A percentile compares a stretch with the other conserved stretches of the same genome.
Conservation (phyloP, 2,888 invertebrate species). For the Stenolophus ochropezus region DNA sequence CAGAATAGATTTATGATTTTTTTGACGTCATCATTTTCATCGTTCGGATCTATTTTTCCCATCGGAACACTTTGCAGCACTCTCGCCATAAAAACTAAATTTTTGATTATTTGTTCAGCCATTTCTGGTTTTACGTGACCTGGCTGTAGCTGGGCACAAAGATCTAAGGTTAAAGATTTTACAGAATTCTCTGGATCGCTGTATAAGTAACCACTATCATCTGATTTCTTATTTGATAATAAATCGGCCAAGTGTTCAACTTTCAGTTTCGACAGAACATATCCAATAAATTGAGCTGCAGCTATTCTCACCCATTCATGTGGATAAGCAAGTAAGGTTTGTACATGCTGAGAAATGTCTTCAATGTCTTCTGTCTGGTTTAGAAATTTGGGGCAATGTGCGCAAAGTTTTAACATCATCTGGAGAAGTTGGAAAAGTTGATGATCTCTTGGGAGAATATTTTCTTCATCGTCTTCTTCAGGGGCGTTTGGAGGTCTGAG, state of each 20-base stretch:
- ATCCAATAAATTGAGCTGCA: constrained; percentile 85
- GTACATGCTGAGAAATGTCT: constrained; percentile 80
- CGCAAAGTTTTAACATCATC: constrained; percentile 81
- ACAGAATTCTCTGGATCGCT: constrained; percentile 78
- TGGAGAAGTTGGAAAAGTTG: constrained; percentile 85
- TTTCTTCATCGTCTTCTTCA: constrained; percentile 73
- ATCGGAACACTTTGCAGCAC: constrained; percentile 77
- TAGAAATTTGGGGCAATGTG: constrained; percentile 78
- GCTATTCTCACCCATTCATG: constrained; percentile 91
- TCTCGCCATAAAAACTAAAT: constrained; percentile 82
- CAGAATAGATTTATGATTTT: constrained; percentile 80
- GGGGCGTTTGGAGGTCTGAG: constrained; percentile 70
- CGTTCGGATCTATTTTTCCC: constrained; percentile 67
- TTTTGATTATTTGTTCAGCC: constrained; percentile 84
- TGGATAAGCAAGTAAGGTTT: constrained; percentile 84
- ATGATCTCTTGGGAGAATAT: constrained; percentile 82
- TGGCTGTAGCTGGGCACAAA: constrained; percentile 84
- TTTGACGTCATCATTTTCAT: constrained; percentile 70
- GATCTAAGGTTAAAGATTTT: constrained; percentile 82
- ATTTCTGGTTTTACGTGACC: constrained; percentile 81
- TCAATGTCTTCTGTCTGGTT: constrained; percentile 75
- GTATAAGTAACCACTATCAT: constrained; percentile 73
- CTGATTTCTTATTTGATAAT: constrained; percentile 69
- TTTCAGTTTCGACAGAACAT: constrained; percentile 80
- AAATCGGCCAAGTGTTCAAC: constrained; percentile 76